phyloP scores from a whole-genome alignment of 1,140 invertebrate species.

The Oryctes rhinoceros region DNA sequence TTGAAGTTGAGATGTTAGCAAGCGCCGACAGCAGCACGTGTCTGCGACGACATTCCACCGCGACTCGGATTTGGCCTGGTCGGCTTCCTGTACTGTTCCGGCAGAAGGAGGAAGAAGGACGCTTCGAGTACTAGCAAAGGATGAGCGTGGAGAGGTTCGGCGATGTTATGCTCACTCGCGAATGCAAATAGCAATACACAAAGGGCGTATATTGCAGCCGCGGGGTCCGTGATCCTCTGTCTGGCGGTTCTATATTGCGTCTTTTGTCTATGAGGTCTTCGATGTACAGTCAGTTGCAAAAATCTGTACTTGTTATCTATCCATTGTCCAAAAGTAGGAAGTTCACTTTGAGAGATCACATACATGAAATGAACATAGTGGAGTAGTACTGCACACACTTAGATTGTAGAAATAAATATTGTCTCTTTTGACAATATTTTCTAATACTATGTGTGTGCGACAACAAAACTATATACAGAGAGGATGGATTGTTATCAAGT shows the following conservation, averaged over 20 bases:
- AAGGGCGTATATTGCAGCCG: constrained; percentile 39
- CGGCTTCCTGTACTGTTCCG: not conserved
- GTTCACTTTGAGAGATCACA: too few species aligned
- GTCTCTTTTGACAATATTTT: too few species aligned
- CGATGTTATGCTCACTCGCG: not conserved
- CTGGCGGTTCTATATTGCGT: constrained; percentile 33
- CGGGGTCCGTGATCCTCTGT: constrained; percentile 37
- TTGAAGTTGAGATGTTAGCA: constrained; percentile 40
- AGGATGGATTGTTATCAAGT: too few species aligned
- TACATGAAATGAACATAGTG: too few species aligned
- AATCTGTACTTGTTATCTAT: not conserved
- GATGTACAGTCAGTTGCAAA: not conserved
- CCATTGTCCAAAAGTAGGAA: too few species aligned
- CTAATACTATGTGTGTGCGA: too few species aligned
- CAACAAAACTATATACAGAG: too few species aligned
- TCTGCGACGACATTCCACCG: constrained; percentile 7
- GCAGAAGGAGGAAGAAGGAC: not conserved
- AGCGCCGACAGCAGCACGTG: constrained; percentile 3
- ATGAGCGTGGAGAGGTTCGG: not conserved
- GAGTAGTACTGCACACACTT: too few species aligned
- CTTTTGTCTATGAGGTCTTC: constrained; percentile 36
- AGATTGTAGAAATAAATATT: too few species aligned
- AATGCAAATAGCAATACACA: constrained; percentile 41
- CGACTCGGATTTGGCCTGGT: not conserved
- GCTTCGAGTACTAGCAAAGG: not conserved